Evolutionary conservation across 2,113 vertebrate species (phyloP).

Genomic region (Talpa occidentalis): DNA sequence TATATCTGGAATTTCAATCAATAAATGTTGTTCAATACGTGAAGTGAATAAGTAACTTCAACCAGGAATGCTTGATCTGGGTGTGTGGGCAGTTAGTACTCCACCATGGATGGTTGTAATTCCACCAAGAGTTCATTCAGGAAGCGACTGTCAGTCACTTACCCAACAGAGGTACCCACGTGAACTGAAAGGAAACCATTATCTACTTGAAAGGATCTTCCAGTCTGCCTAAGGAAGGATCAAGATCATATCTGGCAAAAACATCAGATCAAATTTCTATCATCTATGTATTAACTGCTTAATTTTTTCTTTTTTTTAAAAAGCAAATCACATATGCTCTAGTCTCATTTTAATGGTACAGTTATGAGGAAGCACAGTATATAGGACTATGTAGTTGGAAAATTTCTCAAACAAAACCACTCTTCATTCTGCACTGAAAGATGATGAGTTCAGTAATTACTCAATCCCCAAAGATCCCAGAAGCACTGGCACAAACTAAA

Average conservation of each 20-base stretch:
- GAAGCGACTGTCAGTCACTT: neutral
- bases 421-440: conserved; percentile 31
- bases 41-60: neutral
- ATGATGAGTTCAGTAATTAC: neutral
- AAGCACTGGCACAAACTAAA: neutral
- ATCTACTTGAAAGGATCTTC: neutral
- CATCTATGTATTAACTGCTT: neutral
- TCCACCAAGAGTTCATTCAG: neutral
- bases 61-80: neutral
- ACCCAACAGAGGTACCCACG: neutral
- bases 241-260: neutral
- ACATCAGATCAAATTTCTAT: neutral
- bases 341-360: neutral
- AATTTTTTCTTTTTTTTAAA: neutral
- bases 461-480: neutral
- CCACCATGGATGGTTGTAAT: neutral
- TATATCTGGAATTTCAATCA: neutral
- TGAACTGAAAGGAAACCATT: neutral
- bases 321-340: neutral
- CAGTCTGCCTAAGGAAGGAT: neutral
- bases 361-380: neutral
- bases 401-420: neutral
- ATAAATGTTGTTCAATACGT: neutral
- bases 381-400: neutral
- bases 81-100: neutral